These are phyloP conservation scores for Atta cephalotes DNA, from an alignment of 1,140 invertebrate species.

Conservation along the genomic window DNA sequence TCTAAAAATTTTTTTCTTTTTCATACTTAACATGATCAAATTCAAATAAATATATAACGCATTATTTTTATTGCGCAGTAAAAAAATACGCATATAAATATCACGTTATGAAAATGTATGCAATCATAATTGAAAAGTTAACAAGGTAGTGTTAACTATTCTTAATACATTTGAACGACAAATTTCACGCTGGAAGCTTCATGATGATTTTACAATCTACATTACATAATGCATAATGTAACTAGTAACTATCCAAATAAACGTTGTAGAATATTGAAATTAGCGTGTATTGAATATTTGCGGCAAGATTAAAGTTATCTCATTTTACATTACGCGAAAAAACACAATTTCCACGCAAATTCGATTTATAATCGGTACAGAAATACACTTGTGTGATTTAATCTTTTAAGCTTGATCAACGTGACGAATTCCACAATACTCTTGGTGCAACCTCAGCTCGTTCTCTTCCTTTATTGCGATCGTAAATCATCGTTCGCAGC, in stretches of 20 bases:
- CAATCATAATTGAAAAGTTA: background rate
- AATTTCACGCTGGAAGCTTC: background rate
- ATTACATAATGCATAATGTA: background rate
- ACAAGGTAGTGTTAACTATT: background rate
- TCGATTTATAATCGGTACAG: slow-evolving; percentile 2
- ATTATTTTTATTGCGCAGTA: background rate
- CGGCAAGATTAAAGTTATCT: background rate
- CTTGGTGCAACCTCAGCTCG: background rate
- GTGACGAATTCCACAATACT: background rate
- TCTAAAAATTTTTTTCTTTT: background rate
- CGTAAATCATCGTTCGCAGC: slow-evolving; percentile 35
- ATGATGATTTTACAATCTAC: background rate
- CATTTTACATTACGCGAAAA: background rate
- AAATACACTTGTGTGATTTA: background rate
- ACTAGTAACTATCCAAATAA: background rate
- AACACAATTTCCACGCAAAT: slow-evolving; percentile 22
- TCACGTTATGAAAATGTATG: background rate
- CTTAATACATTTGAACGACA: background rate
- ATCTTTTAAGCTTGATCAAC: slow-evolving; percentile 43
- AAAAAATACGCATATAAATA: background rate
- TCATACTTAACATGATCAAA: background rate
- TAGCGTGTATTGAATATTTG: background rate
- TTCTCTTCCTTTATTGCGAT: slow-evolving; percentile 34
- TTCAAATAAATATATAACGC: background rate
- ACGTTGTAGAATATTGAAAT: slow-evolving; percentile 2